Base-by-base conservation (phyloP, 2,113 vertebrate species). In the Andinoacara biseriatus region DNA sequence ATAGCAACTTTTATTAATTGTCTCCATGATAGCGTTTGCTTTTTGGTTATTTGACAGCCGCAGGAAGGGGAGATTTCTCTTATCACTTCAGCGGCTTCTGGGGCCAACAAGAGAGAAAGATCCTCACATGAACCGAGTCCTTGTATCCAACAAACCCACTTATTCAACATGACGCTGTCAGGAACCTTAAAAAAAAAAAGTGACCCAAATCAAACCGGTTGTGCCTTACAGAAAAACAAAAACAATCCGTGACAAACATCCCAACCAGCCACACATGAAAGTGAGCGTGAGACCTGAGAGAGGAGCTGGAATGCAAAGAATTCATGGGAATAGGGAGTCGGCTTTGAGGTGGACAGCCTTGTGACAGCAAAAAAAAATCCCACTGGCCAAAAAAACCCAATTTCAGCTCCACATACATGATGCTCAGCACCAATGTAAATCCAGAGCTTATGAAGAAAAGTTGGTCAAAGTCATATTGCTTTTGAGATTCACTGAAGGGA, bases 231-330 rank as follows among this genome's bases (percentile, higher is more conserved):
- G 67, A 83, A 90, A 87, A 86, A 80, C 83, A 90, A 90, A 84
- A 91, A 90, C 87, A 87, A 86, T 83, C 75, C 61, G 83, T 92
- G 92, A 90, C 82, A 89, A 87, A 90, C 87, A 93, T 90, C 40
- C 77, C 1, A 89, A 91, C 52, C 83, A 87, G 62, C 46, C 62
- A 2, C 59, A 81, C 90, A 84, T 88, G 77, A 93, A 90, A 87
- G 78, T 2, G 31, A 85, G 77, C 2, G 2, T 57, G 58, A 59
- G 33, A 40, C 76, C 29, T 40, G 72, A 80, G 62, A 83, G 72
- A 80, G 35, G 38, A 58, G 58, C 85, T 14, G 22, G 74, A 82
- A 85, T 78, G 83, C 62, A 72, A 69, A 74, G 5, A 82, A 84
- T 80, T 75, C 9, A 20, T 60, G n/a, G 52, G 62, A 82, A 82